Conservation (phyloP, 1,140 invertebrate species). For the Bombus soroeensis region DNA sequence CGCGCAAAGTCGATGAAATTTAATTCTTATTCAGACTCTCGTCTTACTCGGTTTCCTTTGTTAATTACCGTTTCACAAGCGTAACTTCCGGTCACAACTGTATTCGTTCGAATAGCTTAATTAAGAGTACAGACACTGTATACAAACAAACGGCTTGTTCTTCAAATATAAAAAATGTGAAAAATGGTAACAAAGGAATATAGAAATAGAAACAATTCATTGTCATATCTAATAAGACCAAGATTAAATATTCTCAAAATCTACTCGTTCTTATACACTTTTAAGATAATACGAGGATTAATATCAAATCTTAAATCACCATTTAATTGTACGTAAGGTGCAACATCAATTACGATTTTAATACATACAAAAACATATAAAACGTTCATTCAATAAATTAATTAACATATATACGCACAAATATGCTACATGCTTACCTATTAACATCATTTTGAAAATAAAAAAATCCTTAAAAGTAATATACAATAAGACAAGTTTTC, state of each 20-base stretch:
- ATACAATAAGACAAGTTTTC: background rate
- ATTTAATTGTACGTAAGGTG: background rate
- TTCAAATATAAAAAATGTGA: background rate
- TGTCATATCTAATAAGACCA: background rate
- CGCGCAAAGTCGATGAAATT: conserved; percentile 32
- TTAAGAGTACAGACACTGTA: background rate
- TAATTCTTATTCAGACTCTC: conserved; percentile 22
- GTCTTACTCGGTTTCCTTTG: conserved; percentile 40
- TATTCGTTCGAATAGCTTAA: conserved; percentile 18
- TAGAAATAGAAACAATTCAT: too few relatives aligned
- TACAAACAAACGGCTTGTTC: background rate
- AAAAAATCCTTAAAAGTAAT: background rate
- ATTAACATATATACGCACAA: background rate
- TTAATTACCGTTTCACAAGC: conserved; percentile 42
- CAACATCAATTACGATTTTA: background rate
- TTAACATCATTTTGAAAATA: background rate
- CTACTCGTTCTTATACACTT: background rate
- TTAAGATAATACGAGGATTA: background rate
- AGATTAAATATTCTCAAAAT: background rate
- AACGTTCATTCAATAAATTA: background rate
- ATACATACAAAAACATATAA: background rate
- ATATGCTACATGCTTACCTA: background rate
- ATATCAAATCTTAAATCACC: background rate
- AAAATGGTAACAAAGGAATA: background rate
- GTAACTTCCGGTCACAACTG: conserved; percentile 27